Conservation (phyloP, 2,888 invertebrate genomes). For the Cataglyphis rosenhaueri region DNA sequence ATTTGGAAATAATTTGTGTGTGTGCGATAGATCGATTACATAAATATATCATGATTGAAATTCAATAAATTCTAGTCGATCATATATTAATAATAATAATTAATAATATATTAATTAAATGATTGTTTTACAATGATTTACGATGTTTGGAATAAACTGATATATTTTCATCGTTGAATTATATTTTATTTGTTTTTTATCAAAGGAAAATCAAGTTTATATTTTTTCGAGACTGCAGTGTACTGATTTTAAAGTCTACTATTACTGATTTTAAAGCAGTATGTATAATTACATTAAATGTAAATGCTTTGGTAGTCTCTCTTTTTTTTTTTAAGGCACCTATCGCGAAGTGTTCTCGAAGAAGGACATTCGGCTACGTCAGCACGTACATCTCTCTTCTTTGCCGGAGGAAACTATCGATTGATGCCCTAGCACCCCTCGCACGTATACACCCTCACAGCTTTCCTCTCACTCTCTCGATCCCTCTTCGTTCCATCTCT, state of each 20-base stretch:
- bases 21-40: background rate
- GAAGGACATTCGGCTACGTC: conserved; percentile 70
- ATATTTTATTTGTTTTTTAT: background rate
- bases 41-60: conserved; percentile 5
- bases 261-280: background rate
- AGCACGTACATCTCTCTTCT: conserved; percentile 70
- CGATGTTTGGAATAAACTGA: background rate
- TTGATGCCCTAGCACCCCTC: conserved; percentile 77
- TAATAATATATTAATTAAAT: background rate
- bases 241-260: background rate
- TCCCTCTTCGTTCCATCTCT: conserved; percentile 44
- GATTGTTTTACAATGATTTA: background rate
- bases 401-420: conserved; percentile 79
- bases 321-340: conserved; percentile 55
- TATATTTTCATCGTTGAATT: background rate
- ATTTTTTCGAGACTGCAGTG: background rate
- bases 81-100: background rate
- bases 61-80: background rate
- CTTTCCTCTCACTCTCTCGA: conserved; percentile 41
- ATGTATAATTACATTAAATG: conserved; percentile 60
- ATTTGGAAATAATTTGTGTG: conserved; percentile 27
- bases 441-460: conserved; percentile 64
- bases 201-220: background rate
- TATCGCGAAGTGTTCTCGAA: conserved; percentile 64
- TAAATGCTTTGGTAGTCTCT: conserved; percentile 50